A percentile compares a stretch with the other conserved stretches of the same genome.
phyloP scores from a whole-genome alignment of 2,797 vertebrate species.

The Schizopygopsis pylzovi region DNA sequence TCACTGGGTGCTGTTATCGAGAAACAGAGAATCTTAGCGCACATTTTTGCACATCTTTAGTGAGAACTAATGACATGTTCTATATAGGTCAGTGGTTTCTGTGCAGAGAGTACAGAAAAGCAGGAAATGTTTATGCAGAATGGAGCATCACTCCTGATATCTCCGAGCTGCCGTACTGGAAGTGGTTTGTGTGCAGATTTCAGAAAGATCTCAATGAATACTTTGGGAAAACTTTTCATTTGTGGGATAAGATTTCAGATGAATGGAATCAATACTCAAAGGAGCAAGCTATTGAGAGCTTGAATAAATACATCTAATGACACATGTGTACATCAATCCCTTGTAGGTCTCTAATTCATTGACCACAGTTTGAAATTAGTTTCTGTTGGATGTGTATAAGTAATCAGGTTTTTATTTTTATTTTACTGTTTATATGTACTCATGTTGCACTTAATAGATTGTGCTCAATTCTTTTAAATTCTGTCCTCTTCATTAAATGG shows the following conservation, averaged over 20 bases:
- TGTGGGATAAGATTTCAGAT: neutral
- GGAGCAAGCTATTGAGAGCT: neutral
- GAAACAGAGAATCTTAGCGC: neutral
- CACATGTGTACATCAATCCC: too few species aligned
- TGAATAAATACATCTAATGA: neutral
- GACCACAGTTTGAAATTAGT: too few species aligned
- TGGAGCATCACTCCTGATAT: constrained; percentile 2
- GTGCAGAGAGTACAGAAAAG: constrained; percentile 2
- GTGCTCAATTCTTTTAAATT: too few species aligned
- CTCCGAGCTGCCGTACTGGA: constrained; percentile 8
- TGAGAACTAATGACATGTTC: neutral
- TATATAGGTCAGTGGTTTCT: neutral
- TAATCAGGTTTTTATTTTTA: too few species aligned
- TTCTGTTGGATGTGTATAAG: too few species aligned
- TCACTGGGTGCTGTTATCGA: neutral
- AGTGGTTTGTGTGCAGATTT: constrained; percentile 9
- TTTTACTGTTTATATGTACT: too few species aligned
- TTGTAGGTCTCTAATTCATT: too few species aligned
- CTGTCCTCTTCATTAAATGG: too few species aligned
- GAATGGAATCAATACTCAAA: neutral
- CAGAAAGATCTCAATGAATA: neutral
- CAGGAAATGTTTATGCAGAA: constrained; percentile 2
- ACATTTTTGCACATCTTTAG: neutral
- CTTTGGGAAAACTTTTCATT: neutral
- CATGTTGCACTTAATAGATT: too few species aligned